Conservation (phyloP, 2,888 invertebrate species). For the Eledone cirrhosa region DNA sequence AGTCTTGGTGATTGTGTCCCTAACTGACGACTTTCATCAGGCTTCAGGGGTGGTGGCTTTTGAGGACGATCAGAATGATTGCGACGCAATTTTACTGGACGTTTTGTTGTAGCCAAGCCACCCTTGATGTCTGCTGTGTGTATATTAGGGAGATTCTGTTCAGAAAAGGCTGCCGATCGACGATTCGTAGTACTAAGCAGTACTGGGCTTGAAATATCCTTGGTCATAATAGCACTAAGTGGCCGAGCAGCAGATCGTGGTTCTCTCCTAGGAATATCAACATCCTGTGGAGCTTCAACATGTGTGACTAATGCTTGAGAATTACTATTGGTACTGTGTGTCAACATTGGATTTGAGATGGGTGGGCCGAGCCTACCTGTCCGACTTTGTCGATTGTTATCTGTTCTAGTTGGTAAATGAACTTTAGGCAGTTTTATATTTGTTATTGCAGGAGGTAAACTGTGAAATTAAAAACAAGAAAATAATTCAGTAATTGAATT, state of each 20-base stretch:
- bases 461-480: not conserved
- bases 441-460: slow-evolving; percentile 8
- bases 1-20: not conserved
- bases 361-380: slow-evolving; percentile 30
- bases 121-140: slow-evolving; percentile 9
- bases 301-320: slow-evolving; percentile 39
- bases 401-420: not conserved
- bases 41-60: slow-evolving; percentile 24
- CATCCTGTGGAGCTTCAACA: not conserved
- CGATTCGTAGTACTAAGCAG: slow-evolving; percentile 58
- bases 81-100: slow-evolving; percentile 12
- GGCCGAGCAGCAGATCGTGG: not conserved
- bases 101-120: not conserved
- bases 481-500: not conserved
- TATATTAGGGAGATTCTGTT: slow-evolving; percentile 10
- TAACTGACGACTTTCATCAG: slow-evolving; percentile 15
- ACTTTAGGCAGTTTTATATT: slow-evolving; percentile 15
- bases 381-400: not conserved
- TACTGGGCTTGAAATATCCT: slow-evolving; percentile 57
- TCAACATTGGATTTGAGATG: slow-evolving; percentile 45
- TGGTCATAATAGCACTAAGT: slow-evolving; percentile 37
- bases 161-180: slow-evolving; percentile 48
- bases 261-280: not conserved
- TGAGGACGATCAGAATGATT: slow-evolving; percentile 23
- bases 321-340: slow-evolving; percentile 43